Percentiles rank a stretch among this genome's conserved stretches.
phyloP scores from a whole-genome alignment of 2,888 invertebrate species.

The Dermolepida albohirtum region DNA sequence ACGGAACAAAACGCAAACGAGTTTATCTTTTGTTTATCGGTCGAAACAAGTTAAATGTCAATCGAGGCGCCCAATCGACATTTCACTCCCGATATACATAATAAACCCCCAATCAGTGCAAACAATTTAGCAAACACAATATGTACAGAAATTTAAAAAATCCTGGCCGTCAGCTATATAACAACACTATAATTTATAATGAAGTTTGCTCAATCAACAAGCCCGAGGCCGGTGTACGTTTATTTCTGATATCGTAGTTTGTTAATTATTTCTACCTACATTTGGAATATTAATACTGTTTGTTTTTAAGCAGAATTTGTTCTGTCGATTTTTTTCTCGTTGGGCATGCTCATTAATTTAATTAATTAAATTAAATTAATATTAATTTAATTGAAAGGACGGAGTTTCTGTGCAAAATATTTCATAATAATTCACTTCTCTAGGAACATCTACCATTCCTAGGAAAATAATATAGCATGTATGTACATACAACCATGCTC shows the following conservation, averaged over 20 bases:
- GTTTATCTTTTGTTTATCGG: constrained; percentile 35
- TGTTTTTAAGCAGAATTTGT: constrained; percentile 32
- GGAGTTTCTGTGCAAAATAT: no score
- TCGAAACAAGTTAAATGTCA: constrained; percentile 41
- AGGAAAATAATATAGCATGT: no score
- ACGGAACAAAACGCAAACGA: constrained; percentile 18
- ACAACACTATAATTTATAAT: constrained; percentile 64
- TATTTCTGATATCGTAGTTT: constrained; percentile 58
- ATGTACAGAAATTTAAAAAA: constrained; percentile 63
- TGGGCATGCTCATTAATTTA: no score
- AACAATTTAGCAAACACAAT: constrained; percentile 53
- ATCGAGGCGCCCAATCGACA: constrained; percentile 34
- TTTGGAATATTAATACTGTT: constrained; percentile 44
- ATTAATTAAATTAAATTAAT: no score
- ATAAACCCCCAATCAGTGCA: constrained; percentile 47
- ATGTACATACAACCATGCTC: no score
- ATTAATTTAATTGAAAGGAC: no score
- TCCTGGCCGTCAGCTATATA: constrained; percentile 61
- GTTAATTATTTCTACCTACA: constrained; percentile 45
- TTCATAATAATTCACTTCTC: no score
- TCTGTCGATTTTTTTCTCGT: background rate
- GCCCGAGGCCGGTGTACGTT: constrained; percentile 55
- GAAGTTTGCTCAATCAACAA: constrained; percentile 63
- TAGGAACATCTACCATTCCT: no score
- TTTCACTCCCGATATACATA: constrained; percentile 35